Conservation (phyloP, 2,888 invertebrate genomes). For the Aleiodes alternator region DNA sequence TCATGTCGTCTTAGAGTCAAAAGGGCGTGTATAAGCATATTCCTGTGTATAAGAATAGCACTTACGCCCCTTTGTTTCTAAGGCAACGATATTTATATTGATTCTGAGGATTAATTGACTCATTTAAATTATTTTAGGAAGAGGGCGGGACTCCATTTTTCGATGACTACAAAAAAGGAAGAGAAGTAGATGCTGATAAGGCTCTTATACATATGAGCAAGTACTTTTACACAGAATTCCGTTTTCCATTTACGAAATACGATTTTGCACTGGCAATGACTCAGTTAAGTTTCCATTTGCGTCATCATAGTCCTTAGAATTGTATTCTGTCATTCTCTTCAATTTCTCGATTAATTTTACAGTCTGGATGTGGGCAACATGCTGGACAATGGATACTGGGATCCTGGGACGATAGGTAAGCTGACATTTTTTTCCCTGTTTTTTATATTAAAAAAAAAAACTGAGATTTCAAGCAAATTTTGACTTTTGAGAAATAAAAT, state of each 20-base stretch:
- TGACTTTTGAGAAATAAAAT: background rate
- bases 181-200: constrained; percentile 60
- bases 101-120: no score
- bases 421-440: background rate
- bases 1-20: no score
- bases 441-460: background rate
- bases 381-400: constrained; percentile 52
- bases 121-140: constrained; percentile 34
- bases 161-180: constrained; percentile 53
- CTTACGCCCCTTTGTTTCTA: no score
- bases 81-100: no score
- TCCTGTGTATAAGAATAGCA: no score
- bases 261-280: constrained; percentile 66
- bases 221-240: constrained; percentile 63
- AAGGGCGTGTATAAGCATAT: no score
- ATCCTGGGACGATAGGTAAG: constrained; percentile 62
- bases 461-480: no score
- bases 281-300: constrained; percentile 53
- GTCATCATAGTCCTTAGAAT: background rate
- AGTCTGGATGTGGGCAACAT: constrained; percentile 64
- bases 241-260: constrained; percentile 59
- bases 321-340: background rate
- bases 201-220: constrained; percentile 60
- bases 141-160: constrained; percentile 61
- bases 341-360: constrained; percentile 14